Conservation (phyloP, 2,797 vertebrate species). For the Notolabrus celidotus region DNA sequence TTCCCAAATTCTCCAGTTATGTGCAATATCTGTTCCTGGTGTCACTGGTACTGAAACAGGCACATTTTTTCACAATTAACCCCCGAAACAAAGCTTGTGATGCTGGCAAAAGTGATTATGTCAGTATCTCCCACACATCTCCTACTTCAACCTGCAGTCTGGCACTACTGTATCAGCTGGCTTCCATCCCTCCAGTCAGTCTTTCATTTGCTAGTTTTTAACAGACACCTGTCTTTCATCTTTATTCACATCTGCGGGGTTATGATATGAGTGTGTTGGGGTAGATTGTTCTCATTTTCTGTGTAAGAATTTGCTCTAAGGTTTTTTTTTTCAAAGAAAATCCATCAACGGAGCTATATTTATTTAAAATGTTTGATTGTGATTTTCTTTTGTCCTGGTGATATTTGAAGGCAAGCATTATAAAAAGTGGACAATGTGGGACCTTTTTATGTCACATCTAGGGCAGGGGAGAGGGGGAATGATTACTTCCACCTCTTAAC, state of each 20-base stretch:
- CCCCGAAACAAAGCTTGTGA: neutral
- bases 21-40: neutral
- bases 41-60: slow-evolving; percentile 7
- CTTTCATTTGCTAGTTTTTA: slow-evolving; percentile 42
- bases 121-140: slow-evolving; percentile 46
- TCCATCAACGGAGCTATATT: slow-evolving; percentile 77
- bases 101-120: neutral
- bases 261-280: slow-evolving; percentile 12
- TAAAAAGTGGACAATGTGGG: slow-evolving; percentile 47
- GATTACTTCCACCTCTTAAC: slow-evolving; percentile 48
- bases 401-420: slow-evolving; percentile 66
- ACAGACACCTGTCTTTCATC: slow-evolving; percentile 34
- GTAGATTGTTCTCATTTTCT: slow-evolving; percentile 25
- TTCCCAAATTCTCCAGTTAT: slow-evolving; percentile 6
- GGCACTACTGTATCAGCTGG: slow-evolving; percentile 25
- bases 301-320: slow-evolving; percentile 48
- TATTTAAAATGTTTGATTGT: slow-evolving; percentile 78
- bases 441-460: slow-evolving; percentile 52
- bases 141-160: slow-evolving; percentile 35
- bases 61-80: neutral
- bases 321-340: slow-evolving; percentile 55
- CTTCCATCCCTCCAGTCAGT: slow-evolving; percentile 51
- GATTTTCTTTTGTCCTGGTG: slow-evolving; percentile 61
- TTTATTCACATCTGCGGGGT: slow-evolving; percentile 55
- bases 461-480: slow-evolving; percentile 17